Percentiles rank a stretch among this genome's conserved stretches.
These are phyloP conservation scores for Petroica traversi DNA, from an alignment of 2,113 vertebrate species.

Conservation along the genomic window DNA sequence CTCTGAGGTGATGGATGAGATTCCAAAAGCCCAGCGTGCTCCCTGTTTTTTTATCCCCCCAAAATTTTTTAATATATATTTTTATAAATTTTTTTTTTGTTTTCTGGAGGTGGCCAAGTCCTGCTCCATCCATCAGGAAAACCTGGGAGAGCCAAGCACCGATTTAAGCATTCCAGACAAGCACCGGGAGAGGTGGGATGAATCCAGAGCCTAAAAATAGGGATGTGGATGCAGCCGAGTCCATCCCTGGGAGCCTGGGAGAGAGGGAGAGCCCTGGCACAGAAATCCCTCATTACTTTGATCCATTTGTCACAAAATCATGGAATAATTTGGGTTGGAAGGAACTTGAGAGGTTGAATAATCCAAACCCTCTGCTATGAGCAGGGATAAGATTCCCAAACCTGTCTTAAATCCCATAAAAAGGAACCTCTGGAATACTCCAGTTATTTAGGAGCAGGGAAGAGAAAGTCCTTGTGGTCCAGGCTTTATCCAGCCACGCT, in stretches of 20 bases:
- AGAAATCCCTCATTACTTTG: neutral
- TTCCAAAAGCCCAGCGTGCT: accelerated
- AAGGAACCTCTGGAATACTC: neutral
- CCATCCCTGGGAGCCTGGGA: neutral
- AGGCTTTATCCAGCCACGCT: neutral
- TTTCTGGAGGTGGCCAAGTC: neutral
- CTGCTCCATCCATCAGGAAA: neutral
- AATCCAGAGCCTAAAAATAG: neutral
- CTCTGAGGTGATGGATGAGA: neutral
- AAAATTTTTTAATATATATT: too few species aligned
- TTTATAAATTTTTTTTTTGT: too few species aligned
- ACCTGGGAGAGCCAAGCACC: neutral
- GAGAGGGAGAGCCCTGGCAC: neutral
- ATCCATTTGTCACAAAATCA: neutral
- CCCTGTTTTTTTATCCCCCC: neutral
- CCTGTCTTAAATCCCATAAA: neutral
- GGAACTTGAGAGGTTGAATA: accelerated
- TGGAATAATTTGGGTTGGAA: neutral
- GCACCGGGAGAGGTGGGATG: neutral
- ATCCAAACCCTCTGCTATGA: neutral
- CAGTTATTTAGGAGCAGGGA: neutral
- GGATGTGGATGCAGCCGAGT: neutral
- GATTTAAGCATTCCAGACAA: neutral
- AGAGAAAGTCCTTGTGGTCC: neutral
- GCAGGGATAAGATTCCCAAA: neutral